phyloP scores from a whole-genome alignment of 2,113 vertebrate genomes.

The Cariama cristata region DNA sequence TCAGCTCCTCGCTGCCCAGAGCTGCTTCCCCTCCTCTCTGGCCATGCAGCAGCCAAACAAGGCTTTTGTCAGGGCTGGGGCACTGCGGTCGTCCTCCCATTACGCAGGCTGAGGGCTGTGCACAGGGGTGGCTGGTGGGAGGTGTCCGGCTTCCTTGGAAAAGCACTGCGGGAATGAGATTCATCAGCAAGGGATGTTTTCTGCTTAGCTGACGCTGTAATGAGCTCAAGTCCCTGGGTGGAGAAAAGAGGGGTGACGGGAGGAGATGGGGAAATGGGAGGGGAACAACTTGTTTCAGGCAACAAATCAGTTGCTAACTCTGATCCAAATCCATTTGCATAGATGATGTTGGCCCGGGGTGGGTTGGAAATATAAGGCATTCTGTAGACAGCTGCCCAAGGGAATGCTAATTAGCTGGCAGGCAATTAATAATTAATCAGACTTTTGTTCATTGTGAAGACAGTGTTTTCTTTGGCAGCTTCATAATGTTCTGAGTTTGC shows the following conservation, averaged over 20 bases:
- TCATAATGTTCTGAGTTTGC: constrained; percentile 36
- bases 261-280: constrained; percentile 15
- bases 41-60: not conserved
- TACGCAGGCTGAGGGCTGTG: not conserved
- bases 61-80: not conserved
- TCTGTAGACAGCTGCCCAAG: constrained; percentile 69
- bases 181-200: not conserved
- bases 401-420: constrained; percentile 76
- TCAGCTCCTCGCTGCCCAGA: not conserved
- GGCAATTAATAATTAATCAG: constrained; percentile 76
- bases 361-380: constrained; percentile 50
- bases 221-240: constrained; percentile 8
- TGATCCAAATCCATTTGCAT: constrained; percentile 34
- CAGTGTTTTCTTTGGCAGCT: constrained; percentile 71
- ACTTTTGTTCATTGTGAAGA: constrained; percentile 72
- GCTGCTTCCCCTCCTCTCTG: not conserved
- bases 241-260: constrained; percentile 14
- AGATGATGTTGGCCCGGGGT: constrained; percentile 26
- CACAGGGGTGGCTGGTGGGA: not conserved
- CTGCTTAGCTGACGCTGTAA: constrained; percentile 30
- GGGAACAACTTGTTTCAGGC: constrained; percentile 53
- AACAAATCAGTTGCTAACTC: constrained; percentile 46
- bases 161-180: not conserved
- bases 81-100: not conserved
- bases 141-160: not conserved